Evolutionary conservation across 2,888 invertebrate species (phyloP).

Genomic region (Orchestes rusci): DNA sequence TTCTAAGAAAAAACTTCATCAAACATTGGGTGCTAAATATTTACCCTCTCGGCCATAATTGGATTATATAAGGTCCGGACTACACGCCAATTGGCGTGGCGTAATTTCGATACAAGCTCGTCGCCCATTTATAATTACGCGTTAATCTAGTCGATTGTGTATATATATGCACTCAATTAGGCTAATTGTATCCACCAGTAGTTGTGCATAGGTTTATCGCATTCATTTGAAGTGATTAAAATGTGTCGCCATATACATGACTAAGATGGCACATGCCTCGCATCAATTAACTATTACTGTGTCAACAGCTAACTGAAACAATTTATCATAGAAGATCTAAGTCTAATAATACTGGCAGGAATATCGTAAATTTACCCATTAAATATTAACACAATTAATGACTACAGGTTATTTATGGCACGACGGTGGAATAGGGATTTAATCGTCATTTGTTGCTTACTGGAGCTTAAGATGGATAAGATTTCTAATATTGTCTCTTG

Average conservation of each 20-base stretch:
- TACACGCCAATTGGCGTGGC: no score
- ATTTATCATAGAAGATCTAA: slow-evolving; percentile 31
- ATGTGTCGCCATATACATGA: slow-evolving; percentile 26
- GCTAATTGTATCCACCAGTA: slow-evolving; percentile 27
- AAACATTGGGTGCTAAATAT: slow-evolving; percentile 6
- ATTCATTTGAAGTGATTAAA: slow-evolving; percentile 29
- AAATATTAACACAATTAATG: slow-evolving; percentile 26
- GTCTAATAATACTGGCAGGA: slow-evolving; percentile 19
- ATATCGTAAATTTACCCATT: slow-evolving; percentile 25
- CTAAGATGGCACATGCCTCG: slow-evolving; percentile 23
- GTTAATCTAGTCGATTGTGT: not conserved
- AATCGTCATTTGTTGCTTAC: slow-evolving; percentile 23
- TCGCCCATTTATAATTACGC: no score
- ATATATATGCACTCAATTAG: slow-evolving; percentile 20
- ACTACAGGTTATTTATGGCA: slow-evolving; percentile 20
- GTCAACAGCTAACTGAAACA: slow-evolving; percentile 32
- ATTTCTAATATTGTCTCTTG: no score
- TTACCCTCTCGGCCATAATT: no score
- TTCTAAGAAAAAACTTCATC: slow-evolving; percentile 4
- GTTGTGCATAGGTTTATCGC: slow-evolving; percentile 20
- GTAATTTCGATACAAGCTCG: no score
- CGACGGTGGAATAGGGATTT: slow-evolving; percentile 17
- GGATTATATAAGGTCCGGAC: no score
- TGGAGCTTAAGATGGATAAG: slow-evolving; percentile 16
- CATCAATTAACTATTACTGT: slow-evolving; percentile 32